A percentile compares a stretch with the other conserved stretches of the same genome.
These are phyloP conservation scores for Lepidiolamprologus cunningtoni DNA, from an alignment of 2,113 vertebrate species.

Conservation along the genomic window DNA sequence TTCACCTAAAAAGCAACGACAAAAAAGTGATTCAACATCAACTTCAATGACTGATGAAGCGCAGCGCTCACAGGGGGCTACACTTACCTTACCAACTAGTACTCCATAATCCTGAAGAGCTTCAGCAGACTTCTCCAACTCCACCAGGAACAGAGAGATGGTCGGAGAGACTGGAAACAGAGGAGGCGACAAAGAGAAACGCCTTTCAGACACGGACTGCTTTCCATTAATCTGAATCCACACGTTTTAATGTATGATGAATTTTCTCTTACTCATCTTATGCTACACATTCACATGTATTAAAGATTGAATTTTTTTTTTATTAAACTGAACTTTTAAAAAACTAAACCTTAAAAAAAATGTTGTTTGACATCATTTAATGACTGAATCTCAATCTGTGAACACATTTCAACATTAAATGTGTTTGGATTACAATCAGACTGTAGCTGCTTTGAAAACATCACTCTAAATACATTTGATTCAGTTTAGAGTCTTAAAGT, in stretches of 20 bases:
- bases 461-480: neutral
- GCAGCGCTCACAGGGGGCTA: neutral
- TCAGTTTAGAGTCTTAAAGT: neutral
- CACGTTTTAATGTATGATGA: neutral
- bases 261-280: neutral
- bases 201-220: neutral
- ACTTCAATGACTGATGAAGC: neutral
- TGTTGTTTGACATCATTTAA: neutral
- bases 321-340: neutral
- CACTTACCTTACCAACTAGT: conserved; percentile 81
- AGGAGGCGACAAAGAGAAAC: neutral
- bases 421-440: neutral
- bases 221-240: neutral
- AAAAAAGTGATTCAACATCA: neutral
- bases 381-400: neutral
- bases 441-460: neutral
- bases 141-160: conserved; percentile 76
- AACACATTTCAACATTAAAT: neutral
- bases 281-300: neutral
- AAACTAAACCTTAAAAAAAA: neutral
- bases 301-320: neutral
- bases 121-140: conserved; percentile 77
- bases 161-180: conserved; percentile 71
- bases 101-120: conserved; percentile 86
- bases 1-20: conserved; percentile 70